Evolutionary conservation across 2,888 invertebrate species (phyloP), one percentile per base, ranked within the genome.

Genomic region (Nephrotoma flavescens): DNA sequence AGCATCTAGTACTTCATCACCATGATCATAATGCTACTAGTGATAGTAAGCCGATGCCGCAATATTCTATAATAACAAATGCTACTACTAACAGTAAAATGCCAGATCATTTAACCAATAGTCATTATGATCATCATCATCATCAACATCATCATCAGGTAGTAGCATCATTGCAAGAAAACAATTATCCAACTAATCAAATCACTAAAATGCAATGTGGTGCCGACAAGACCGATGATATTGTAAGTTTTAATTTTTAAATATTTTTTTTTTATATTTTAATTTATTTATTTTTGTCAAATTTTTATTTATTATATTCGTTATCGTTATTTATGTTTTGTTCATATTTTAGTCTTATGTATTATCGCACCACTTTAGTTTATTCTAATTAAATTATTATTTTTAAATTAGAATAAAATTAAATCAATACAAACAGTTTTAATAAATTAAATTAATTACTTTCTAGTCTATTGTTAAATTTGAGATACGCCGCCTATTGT

Each of bases 81-180:
- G 31, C 31, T 31, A 3, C 31, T 31, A 71, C 71, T 71, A 71
- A 71, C 31, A 71, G 9, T 31, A 71, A 71, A 71, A 4, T 31
- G 31, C n/a, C 31, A 31, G 31, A 71, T 71, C 31, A 71, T 31
- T 31, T 52, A 52, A 52, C 15, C 52, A 71, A 19, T 12, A 85
- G 71, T 6, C 41, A 87, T 84, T 84, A 87, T 42, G 86, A 87
- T 84, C 87, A 86, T 86, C 87, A 88, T 90, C 90, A 88, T 90
- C 89, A 86, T 86, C 87, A 88, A 90, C 90, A 88, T 90, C 89
- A 88, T 31, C 86, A 83, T 11, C 57, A 90, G 89, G 86, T 89
- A 88, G 47, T 52, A 7, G 15, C 4, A 52, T 9, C 19, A 71
- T 31, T 71, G 71, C 71, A 71, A 71, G 31, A 71, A 71, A 71